Conservation (phyloP, 2,113 vertebrate species). For the Grammomys surdaster region DNA sequence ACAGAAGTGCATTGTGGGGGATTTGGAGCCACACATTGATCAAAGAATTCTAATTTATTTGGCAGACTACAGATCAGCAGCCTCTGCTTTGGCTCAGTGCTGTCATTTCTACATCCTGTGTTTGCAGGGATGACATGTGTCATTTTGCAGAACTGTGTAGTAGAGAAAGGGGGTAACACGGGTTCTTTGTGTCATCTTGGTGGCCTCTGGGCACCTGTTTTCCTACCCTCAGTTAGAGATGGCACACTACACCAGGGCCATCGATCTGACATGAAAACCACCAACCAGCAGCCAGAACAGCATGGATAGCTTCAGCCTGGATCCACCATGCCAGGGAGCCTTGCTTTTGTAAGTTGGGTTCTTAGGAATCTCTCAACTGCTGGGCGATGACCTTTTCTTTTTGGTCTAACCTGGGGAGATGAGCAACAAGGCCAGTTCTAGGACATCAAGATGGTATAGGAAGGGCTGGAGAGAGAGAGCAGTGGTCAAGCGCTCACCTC, state of each 20-base stretch:
- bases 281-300: neutral
- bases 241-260: neutral
- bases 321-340: fast-evolving
- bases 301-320: neutral
- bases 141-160: neutral
- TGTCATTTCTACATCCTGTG: neutral
- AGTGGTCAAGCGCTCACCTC: neutral
- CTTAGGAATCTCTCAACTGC: neutral
- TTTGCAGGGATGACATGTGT: neutral
- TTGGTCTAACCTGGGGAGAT: neutral
- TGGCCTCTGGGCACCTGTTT: neutral
- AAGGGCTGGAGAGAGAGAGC: neutral
- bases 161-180: neutral
- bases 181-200: neutral
- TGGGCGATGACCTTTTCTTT: neutral
- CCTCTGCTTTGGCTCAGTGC: neutral
- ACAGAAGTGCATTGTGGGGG: neutral
- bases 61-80: neutral
- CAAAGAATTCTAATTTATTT: neutral
- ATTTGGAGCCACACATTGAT: neutral
- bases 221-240: neutral
- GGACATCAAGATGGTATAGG: neutral
- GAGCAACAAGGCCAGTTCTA: neutral
- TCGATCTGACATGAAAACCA: neutral
- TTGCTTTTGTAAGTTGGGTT: neutral